Conservation (phyloP, 92 coral and sea anemone genomes). For the Zoanthus solanderi region DNA sequence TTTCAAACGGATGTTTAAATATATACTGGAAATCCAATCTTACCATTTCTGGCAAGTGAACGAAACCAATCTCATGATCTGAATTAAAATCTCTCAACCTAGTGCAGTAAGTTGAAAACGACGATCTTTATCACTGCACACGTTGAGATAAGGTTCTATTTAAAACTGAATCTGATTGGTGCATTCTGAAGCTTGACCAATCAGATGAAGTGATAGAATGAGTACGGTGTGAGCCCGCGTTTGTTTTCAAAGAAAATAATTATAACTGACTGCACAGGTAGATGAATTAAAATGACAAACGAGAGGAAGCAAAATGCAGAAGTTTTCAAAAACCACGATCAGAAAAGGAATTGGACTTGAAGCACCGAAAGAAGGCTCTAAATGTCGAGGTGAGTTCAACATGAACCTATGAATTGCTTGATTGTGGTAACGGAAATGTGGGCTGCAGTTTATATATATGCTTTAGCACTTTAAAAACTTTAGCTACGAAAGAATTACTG, state of each 20-base stretch:
- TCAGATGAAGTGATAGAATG: slow-evolving; percentile 6
- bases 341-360: slow-evolving; percentile 72
- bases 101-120: not conserved
- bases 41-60: slow-evolving; percentile 66
- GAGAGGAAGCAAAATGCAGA: slow-evolving; percentile 9
- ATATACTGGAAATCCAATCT: slow-evolving; percentile 78
- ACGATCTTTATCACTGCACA: not conserved
- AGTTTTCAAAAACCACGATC: slow-evolving; percentile 27
- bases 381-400: slow-evolving; percentile 57
- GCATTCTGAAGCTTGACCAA: not conserved
- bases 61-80: not conserved
- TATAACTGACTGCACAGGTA: not conserved
- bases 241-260: not conserved
- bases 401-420: too few species aligned
- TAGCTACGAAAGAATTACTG: too few species aligned
- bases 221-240: slow-evolving; percentile 28
- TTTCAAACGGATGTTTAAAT: slow-evolving; percentile 92
- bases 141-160: not conserved
- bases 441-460: too few species aligned
- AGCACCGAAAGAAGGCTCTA: slow-evolving; percentile 75
- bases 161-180: slow-evolving; percentile 28
- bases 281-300: too few species aligned
- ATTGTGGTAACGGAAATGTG: too few species aligned
- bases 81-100: not conserved
- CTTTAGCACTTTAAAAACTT: too few species aligned